Evolutionary conservation across 1,140 invertebrate genomes (phyloP), one percentile per base, ranked within the genome.

Genomic region (Sminthurides bifidus): DNA sequence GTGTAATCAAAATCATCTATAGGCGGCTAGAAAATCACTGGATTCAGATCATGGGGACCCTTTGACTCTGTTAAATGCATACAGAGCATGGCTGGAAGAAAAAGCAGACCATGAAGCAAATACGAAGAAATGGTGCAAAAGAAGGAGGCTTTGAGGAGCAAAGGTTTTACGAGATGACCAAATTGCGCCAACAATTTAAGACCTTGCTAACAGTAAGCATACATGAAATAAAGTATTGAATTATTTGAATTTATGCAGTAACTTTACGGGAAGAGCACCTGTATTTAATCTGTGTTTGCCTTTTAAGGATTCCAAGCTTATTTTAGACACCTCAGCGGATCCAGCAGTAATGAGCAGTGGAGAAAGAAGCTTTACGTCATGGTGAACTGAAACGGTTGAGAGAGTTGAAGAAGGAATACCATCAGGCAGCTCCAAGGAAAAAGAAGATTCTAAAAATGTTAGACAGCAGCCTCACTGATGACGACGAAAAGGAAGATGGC

Each of bases 1-100:
- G 33, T 35, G 8, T 35, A 35, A 8, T 35, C 33, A 8, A 17
- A 15, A 48, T 26, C 6, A 27, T 24, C 6, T 10, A 38, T 66
- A 89, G 80, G 80, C 81, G 41, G 77, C 82, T 1, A 75, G 89
- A 65, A 86, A 84, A 73, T 76, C 79, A 29, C 74, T 94, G 10
- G 85, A 93, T 70, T 92, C 88, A 0, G 85, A 89, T 66, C 90
- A 97, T 71, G 95, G 95, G 0, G 94, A 98, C 73, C 88, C 93
- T 0, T 81, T 98, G 60, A 95, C 88, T 0, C 71, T 97, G 8
- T 72, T 98, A 1, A 88, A 88, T 67, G 77, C 85, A 8, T 97
- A 89, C 72, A 81, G 83, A 70, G 84, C 87, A 67, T 97, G 93
- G 93, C 72, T 95, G 19, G 76, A 82, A 65, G 75, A 86, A 14